Conservation (phyloP, 1,140 invertebrate genomes). For the Tetragonula clypearis region DNA sequence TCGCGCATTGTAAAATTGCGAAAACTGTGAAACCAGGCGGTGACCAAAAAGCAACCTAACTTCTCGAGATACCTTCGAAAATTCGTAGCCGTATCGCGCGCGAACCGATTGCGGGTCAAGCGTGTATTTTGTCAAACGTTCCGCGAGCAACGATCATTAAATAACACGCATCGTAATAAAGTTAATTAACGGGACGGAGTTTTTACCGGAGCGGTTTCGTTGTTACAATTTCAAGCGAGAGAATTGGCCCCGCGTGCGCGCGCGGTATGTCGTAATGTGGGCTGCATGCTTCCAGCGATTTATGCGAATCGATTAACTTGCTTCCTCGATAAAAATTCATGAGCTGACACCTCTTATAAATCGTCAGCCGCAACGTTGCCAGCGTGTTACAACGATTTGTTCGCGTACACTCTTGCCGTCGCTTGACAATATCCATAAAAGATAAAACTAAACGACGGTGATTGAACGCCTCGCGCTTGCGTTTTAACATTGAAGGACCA, state of each 20-base stretch:
- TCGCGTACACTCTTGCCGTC: neutral
- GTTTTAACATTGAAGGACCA: neutral
- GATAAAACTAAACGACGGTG: neutral
- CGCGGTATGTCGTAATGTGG: neutral
- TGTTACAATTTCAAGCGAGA: neutral
- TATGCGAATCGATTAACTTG: constrained; percentile 26
- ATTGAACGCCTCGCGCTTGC: neutral
- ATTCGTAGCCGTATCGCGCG: neutral
- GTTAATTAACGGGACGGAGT: neutral
- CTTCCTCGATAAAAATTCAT: constrained; percentile 9
- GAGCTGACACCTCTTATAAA: constrained; percentile 6
- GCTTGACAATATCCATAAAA: neutral
- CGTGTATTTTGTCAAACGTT: neutral
- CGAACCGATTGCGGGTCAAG: neutral
- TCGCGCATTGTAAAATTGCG: too few relatives aligned
- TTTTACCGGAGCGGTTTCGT: neutral
- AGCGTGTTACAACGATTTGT: neutral
- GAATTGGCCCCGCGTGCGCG: too few relatives aligned
- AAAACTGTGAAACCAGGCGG: too few relatives aligned
- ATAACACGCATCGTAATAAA: neutral
- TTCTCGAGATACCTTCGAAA: neutral
- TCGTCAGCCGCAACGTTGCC: neutral
- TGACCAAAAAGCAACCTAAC: neutral
- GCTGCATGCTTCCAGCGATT: neutral
- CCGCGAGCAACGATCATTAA: neutral